Evolutionary conservation across 2,888 invertebrate genomes (phyloP).

Genomic region (Hedychridium roseum): DNA sequence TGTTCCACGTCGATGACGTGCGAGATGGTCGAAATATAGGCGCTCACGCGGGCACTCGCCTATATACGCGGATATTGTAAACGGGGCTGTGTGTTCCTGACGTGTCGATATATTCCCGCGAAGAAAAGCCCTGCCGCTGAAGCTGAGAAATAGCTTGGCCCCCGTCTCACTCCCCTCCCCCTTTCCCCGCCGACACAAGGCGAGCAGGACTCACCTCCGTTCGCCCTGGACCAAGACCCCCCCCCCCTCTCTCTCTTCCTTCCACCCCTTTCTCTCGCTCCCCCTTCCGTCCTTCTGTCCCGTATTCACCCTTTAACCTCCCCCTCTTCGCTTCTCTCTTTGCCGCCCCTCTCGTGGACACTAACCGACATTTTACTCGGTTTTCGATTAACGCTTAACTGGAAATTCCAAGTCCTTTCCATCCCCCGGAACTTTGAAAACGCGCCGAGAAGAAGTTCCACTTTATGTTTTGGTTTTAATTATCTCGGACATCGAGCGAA

Average conservation of each 20-base stretch:
- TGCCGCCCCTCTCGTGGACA: not conserved
- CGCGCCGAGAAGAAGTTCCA: too few species aligned
- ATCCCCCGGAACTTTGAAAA: too few species aligned
- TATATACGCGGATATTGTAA: conserved; percentile 51
- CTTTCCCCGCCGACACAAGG: conserved; percentile 13
- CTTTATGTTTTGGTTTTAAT: too few species aligned
- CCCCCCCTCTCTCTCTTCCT: conserved; percentile 10
- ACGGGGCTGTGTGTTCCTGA: conserved; percentile 55
- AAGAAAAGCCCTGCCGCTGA: conserved; percentile 62
- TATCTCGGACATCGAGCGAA: too few species aligned
- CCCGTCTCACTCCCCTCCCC: conserved; percentile 29
- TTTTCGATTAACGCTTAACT: too few species aligned
- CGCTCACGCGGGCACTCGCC: conserved; percentile 33
- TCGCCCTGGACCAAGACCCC: conserved; percentile 11
- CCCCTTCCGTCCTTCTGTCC: not conserved
- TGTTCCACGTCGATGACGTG: conserved; percentile 18
- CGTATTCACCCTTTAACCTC: not conserved
- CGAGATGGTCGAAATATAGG: conserved; percentile 33
- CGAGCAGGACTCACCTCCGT: too few species aligned
- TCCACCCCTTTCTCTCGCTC: not conserved
- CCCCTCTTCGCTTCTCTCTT: not conserved
- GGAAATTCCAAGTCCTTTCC: too few species aligned
- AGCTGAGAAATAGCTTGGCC: conserved; percentile 62
- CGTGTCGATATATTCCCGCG: conserved; percentile 60
- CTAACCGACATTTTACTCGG: too few species aligned